Base-by-base conservation (phyloP, 92 coral and sea anemone genomes). In the Porites divaricata region DNA sequence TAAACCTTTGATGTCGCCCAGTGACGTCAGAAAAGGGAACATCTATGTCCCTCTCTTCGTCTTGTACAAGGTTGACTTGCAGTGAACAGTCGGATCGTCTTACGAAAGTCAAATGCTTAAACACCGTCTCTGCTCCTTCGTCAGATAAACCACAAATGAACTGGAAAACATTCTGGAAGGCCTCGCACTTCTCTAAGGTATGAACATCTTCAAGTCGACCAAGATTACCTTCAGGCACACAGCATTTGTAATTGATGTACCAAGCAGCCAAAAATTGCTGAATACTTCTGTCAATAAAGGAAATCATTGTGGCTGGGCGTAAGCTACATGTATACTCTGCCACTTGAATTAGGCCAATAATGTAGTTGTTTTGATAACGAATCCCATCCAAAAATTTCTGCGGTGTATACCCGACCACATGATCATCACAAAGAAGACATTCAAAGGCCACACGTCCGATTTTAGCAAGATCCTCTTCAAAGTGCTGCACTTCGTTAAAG, bases 251-350 rank as follows among this genome's bases (percentile, higher is more conserved):
- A 9, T 67, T 59, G 50, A 70, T 45, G 85, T 70, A 81, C 76
- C 75, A 28, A 1, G 85, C 85, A 7, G 85, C 85, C 26, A 81
- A 35, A 24, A 26, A 70, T 26, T 81, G 78, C 61, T 81, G 78
- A n/a, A 81, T 52, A 28, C 76, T 68, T 68, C 71, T 80, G 85
- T 79, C 65, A 9, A 79, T 35, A 35, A 79, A 79, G 25, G 76
- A 79, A 35, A 79, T 63, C 85, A 67, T 67, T 25, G 6, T 67
- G 14, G 16, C 22, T 14, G 85, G 76, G 2, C 6, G 4, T 2
- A 17, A 15, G 22, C 58, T 72, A 23, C 4, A 4, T 23, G 15
- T 45, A 45, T 24, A 23, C 83, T 78, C 54, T n/a, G 85, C 8
- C 2, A 72, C 50, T 26, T 72, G 73, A 25, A 81, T 17, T 2